phyloP scores from a whole-genome alignment of 2,888 invertebrate genomes.

The Chirona hameri region DNA sequence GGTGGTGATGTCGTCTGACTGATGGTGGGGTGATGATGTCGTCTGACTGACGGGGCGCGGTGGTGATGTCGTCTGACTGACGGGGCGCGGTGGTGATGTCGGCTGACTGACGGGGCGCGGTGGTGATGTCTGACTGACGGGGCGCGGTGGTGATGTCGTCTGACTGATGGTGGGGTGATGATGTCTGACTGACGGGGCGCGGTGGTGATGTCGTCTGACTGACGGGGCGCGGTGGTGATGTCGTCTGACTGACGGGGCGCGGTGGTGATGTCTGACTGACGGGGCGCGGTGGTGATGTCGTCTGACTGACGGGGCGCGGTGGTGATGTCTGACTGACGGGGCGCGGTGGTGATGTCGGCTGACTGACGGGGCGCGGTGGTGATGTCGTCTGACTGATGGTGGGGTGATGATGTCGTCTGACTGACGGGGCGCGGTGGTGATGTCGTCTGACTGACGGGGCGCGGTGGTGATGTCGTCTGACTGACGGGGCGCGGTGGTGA shows the following conservation, averaged over 20 bases:
- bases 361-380: background rate
- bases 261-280: background rate
- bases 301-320: too few relatives aligned
- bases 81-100: background rate
- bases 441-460: background rate
- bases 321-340: too few relatives aligned
- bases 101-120: too few relatives aligned
- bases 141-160: background rate
- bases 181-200: background rate
- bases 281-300: background rate
- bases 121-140: background rate
- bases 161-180: too few relatives aligned
- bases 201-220: background rate
- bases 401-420: background rate
- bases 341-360: too few relatives aligned
- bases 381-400: background rate
- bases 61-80: background rate
- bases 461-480: background rate
- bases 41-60: background rate
- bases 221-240: background rate
- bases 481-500: too few relatives aligned
- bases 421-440: background rate
- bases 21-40: too few relatives aligned
- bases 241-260: too few relatives aligned
- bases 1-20: background rate